Base-by-base conservation (phyloP, 2,797 vertebrate species). In the Pangasius larnaudii region DNA sequence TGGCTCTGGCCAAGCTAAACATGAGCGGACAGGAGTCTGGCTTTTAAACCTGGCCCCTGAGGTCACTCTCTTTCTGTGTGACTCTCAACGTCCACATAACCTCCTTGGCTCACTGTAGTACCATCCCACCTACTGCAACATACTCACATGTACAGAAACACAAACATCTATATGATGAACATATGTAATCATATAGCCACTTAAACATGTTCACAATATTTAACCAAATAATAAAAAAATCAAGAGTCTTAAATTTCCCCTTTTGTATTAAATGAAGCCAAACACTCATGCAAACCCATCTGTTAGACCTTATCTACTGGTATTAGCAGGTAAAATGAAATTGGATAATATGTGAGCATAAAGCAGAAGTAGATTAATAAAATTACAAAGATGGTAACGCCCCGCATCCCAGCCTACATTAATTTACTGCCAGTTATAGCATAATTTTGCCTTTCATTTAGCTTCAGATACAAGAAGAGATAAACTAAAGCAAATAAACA, bases 1-100 rank as follows among this genome's bases (percentile, higher is more conserved):
- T 90, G 90, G 95, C 95, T 96, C 95, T 95, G 95, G 98, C 98
- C 98, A 99, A 99, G 96, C 97, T 97, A 98, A 98, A 99, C 97
- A 98, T 95, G 95, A 95, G 93, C 94, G 96, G 95, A 96, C 96
- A 96, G 95, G 94, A 97, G 96, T 96, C 97, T 97, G 96, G 96
- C 97, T 97, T 96, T 96, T 95, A 95, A 96, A 97, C 95, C 94
- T 92, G 94, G 91, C 95, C 95, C 94, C 93, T 91, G 42, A 87
- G 90, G 89, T 91, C 90, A 88, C 84, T 79, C 84, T 86, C 67
- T 85, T 83, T 88, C 87, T 87, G 85, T 58, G 49, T 90, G 89
- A 89, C 77, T 87, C 79, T 74, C 63, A 84, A 49, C 59, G 85
- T 88, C 85, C 58, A 88, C 84, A 42, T 51, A 69, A n/a, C 56